Base-by-base conservation (phyloP, 2,797 vertebrate species). In the Menidia menidia region DNA sequence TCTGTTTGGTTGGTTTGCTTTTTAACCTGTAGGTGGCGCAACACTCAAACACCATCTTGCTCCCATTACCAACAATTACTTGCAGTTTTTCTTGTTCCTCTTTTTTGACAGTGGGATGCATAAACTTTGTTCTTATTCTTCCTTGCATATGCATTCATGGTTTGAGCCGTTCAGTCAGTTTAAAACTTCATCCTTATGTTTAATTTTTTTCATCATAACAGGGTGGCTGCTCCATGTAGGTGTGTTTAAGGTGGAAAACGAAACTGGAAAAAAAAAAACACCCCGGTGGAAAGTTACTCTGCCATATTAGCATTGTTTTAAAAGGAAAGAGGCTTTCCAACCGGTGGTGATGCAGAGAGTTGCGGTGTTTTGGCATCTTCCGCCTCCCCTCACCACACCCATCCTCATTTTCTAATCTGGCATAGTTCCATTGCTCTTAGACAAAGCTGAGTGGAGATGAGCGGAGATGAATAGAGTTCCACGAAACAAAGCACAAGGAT, bases 401-500 rank as follows among this genome's bases (percentile, higher is more conserved):
- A 74, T 82, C 60, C 69, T 87, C 33, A 25, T 84, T 73, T 88
- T 87, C 73, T 78, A 82, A 82, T 84, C 75, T 75, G 83, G 81
- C 78, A 6, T 33, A 16, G 64, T 73, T 83, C 78, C 70, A 77
- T 75, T 77, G 60, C 82, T 79, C 72, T 81, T 82, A 83, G 76
- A 78, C 60, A 60, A 81, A 75, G 73, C 79, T 52, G 50, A 52
- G 50, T 52, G 50, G 50, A 52, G 55, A 67, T 67, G 80, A 78
- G 79, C 72, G 57, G 73, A 86, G 81, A 88, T 85, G 75, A 91
- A 86, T 84, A 67, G 62, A 86, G 14, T 78, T 62, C 71, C 68
- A 68, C 58, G 84, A 90, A 90, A 92, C 85, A 92, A 90, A 91
- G 77, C 60, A 59, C 18, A 11, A 32, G 70, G 77, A 88, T 80